Conservation (phyloP, 2,888 invertebrate species). For the Frankliniella fusca region DNA sequence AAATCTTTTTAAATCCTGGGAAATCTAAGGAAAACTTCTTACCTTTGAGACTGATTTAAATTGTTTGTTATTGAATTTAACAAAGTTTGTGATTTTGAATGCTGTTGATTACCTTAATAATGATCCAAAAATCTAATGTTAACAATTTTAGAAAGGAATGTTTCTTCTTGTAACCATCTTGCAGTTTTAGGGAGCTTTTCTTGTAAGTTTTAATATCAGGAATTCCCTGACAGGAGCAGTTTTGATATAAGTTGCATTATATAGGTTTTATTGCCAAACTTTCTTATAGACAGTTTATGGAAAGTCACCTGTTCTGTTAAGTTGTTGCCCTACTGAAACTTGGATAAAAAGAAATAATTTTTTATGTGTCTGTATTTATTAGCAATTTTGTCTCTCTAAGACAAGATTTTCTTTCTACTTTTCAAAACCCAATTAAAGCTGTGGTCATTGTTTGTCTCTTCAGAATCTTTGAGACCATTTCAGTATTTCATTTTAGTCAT, state of each 20-base stretch:
- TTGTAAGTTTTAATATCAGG: too few relatives aligned
- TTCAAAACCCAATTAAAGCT: background rate
- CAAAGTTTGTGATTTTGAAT: slow-evolving; percentile 8
- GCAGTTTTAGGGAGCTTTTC: too few relatives aligned
- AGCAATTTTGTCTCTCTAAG: background rate
- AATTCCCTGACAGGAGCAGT: too few relatives aligned
- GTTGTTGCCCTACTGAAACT: background rate
- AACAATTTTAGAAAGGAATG: background rate
- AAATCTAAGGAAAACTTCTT: background rate
- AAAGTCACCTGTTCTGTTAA: background rate
- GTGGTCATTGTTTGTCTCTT: too few relatives aligned
- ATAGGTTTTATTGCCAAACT: too few relatives aligned
- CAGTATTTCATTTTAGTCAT: slow-evolving; percentile 8
- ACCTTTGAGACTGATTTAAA: slow-evolving; percentile 6
- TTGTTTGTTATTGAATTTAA: background rate
- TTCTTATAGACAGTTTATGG: too few relatives aligned
- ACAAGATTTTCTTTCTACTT: background rate
- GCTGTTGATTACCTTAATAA: background rate
- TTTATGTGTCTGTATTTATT: background rate
- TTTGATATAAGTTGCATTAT: too few relatives aligned
- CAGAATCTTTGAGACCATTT: background rate
- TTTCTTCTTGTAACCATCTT: background rate
- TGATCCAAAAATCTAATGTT: background rate
- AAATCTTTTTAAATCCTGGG: background rate
- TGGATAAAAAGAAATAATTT: background rate